These are phyloP conservation scores for Pollimyrus isidori DNA, from an alignment of 2,113 vertebrate species.

Conservation along the genomic window DNA sequence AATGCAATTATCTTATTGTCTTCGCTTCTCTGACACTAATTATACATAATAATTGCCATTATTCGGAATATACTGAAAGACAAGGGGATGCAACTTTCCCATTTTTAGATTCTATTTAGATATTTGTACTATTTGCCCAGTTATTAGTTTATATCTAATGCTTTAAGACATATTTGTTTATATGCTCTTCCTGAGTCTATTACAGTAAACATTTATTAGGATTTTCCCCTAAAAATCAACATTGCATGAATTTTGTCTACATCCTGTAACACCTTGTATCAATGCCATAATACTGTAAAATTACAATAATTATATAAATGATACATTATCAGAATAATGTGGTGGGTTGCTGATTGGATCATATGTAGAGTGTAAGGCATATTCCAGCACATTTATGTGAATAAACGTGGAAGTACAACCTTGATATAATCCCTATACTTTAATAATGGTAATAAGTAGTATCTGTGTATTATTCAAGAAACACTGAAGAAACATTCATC, in stretches of 20 bases:
- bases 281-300: not conserved
- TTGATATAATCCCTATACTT: not conserved
- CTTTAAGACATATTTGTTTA: not conserved
- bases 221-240: not conserved
- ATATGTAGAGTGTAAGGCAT: not conserved
- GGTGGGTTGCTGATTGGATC: not conserved
- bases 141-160: not conserved
- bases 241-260: not conserved
- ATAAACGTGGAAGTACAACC: not conserved
- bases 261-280: not conserved
- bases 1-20: conserved; percentile 11
- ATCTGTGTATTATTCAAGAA: not conserved
- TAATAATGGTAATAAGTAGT: not conserved
- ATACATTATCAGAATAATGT: not conserved
- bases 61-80: not conserved
- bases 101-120: not conserved
- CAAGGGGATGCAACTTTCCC: not conserved
- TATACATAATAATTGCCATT: not conserved
- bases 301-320: not conserved
- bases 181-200: not conserved
- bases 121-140: not conserved
- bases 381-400: not conserved
- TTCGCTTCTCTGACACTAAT: conserved; percentile 5
- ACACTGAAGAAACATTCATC: not conserved
- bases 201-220: not conserved